Evolutionary conservation across 2,113 vertebrate species (phyloP).

Genomic region (Sula dactylatra): DNA sequence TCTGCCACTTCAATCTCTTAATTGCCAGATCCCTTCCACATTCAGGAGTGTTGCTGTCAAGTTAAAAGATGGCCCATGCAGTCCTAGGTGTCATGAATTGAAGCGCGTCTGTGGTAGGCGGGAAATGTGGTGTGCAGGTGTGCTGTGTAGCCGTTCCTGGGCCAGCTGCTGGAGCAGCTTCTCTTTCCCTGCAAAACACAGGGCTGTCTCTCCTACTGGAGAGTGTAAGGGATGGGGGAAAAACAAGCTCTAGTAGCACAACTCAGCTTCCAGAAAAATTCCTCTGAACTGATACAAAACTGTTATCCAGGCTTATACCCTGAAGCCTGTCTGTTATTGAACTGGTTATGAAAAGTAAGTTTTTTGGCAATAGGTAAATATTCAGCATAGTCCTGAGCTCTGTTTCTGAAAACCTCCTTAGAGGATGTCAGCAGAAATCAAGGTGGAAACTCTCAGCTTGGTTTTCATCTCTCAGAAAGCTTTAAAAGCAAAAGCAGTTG

Average conservation of each 20-base stretch:
- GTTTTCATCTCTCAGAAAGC: not conserved
- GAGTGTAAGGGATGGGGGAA: not conserved
- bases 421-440: not conserved
- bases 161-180: not conserved
- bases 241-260: not conserved
- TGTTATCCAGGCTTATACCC: not conserved
- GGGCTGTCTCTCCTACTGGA: not conserved
- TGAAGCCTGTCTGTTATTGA: not conserved
- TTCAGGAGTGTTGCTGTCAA: not conserved
- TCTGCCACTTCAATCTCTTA: not conserved
- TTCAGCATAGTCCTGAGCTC: rapidly evolving
- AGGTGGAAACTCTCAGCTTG: not conserved
- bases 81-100: not conserved
- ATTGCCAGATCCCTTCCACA: not conserved
- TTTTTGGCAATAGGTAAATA: not conserved
- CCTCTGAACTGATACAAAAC: not conserved
- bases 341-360: not conserved
- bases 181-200: rapidly evolving
- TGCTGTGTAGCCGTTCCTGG: rapidly evolving
- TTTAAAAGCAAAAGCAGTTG: not conserved
- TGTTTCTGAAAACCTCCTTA: not conserved
- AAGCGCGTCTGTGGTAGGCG: rapidly evolving
- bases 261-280: not conserved
- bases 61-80: not conserved
- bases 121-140: not conserved